A percentile compares a stretch with the other conserved stretches of the same genome.
Evolutionary conservation across 2,113 vertebrate species (phyloP).

Genomic region (Bujurquina vittata): DNA sequence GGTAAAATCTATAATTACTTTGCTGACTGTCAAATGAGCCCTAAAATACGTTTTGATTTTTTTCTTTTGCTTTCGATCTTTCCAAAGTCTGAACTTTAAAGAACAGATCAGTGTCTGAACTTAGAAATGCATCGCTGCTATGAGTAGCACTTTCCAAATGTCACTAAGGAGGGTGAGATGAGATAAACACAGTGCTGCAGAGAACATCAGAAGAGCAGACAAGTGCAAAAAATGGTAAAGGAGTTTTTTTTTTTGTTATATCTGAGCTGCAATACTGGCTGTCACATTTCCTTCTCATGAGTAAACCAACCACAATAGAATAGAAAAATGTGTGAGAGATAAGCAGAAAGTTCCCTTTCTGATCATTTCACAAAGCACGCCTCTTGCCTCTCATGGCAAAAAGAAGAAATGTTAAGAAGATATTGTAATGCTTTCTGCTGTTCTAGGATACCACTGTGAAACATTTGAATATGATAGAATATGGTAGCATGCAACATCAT

Average conservation of each 20-base stretch:
- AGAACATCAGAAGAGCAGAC: conserved; percentile 17
- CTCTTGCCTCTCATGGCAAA: not conserved
- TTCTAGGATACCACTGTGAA: not conserved
- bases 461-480: not conserved
- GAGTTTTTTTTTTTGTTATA: conserved; percentile 46
- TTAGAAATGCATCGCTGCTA: not conserved
- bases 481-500: not conserved
- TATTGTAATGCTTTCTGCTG: not conserved
- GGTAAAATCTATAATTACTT: not conserved
- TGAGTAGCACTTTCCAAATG: conserved; percentile 44
- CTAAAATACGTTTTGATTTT: not conserved
- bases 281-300: conserved; percentile 6
- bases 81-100: conserved; percentile 38
- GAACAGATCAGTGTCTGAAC: conserved; percentile 17
- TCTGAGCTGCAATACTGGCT: conserved; percentile 18
- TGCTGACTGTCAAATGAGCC: conserved; percentile 34
- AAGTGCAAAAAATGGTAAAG: conserved; percentile 30
- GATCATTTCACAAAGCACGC: not conserved
- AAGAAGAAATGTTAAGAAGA: not conserved
- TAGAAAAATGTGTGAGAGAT: not conserved
- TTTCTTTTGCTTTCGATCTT: not conserved
- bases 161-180: conserved; percentile 30
- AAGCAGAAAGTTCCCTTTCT: conserved; percentile 1
- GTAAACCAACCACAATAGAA: conserved; percentile 3
- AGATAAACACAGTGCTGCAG: conserved; percentile 21